A percentile compares a stretch with the other conserved stretches of the same genome.
These are phyloP conservation scores for Tichodroma muraria DNA, from an alignment of 2,113 vertebrate species.

Conservation along the genomic window DNA sequence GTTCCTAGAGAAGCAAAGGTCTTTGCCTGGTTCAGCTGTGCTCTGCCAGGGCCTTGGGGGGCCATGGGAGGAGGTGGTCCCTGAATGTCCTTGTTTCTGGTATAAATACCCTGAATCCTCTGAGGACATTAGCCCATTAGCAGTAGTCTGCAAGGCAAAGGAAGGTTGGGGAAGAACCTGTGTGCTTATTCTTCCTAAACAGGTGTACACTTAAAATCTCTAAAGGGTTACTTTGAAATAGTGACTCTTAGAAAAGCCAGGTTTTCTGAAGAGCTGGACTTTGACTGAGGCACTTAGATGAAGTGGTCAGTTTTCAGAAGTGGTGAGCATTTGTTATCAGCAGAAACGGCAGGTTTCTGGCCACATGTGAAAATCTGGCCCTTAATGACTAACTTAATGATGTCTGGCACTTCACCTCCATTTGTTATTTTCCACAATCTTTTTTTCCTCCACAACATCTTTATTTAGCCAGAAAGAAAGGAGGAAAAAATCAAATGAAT, in stretches of 20 bases:
- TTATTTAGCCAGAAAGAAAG: background rate
- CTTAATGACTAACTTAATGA: conserved; percentile 14
- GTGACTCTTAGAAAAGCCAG: background rate
- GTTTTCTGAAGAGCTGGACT: background rate
- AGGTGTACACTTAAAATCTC: background rate
- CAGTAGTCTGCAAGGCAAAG: background rate
- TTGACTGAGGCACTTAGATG: background rate
- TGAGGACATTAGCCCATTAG: background rate
- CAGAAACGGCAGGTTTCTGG: background rate
- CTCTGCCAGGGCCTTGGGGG: background rate
- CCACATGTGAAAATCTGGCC: background rate
- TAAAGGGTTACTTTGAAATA: background rate
- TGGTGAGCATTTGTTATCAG: background rate
- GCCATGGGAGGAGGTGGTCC: background rate
- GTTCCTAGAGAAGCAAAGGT: background rate
- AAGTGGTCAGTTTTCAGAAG: conserved; percentile 14
- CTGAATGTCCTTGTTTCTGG: background rate
- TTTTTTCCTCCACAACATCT: background rate
- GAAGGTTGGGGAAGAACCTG: background rate
- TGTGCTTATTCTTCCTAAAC: background rate
- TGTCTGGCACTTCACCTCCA: background rate
- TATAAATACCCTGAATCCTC: background rate
- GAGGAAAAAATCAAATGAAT: background rate
- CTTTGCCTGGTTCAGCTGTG: background rate
- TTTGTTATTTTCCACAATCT: background rate